Percentiles rank a stretch among this genome's conserved stretches.
phyloP scores from a whole-genome alignment of 2,113 vertebrate species.

The Elephas maximus region DNA sequence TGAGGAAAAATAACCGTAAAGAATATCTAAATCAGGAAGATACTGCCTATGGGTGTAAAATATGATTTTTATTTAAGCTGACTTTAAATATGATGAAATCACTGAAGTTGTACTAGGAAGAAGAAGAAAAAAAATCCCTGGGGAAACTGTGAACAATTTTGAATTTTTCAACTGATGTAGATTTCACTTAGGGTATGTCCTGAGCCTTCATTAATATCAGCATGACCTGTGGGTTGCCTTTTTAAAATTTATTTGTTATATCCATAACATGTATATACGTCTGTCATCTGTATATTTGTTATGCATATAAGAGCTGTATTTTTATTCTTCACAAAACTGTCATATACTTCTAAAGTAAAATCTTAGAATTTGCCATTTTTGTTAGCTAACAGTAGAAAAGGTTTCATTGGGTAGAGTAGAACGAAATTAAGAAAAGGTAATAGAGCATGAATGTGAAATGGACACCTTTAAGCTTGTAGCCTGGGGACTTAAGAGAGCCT shows the following conservation, averaged over 20 bases:
- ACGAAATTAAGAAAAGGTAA: neutral
- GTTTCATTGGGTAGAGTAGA: neutral
- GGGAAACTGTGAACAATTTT: neutral
- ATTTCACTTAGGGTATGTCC: neutral
- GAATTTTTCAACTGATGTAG: neutral
- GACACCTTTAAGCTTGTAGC: neutral
- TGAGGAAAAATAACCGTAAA: neutral
- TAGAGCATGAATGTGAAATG: neutral
- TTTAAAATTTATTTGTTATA: neutral
- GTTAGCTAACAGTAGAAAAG: neutral
- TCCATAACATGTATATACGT: neutral
- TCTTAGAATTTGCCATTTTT: neutral
- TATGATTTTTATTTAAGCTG: neutral
- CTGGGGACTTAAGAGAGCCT: neutral
- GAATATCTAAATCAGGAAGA: slow-evolving; percentile 19
- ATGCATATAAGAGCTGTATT: neutral
- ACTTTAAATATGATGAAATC: slow-evolving; percentile 25
- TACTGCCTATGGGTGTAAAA: slow-evolving; percentile 22
- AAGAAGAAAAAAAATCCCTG: neutral
- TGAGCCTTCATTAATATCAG: neutral
- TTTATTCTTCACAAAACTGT: neutral
- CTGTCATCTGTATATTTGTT: too few species aligned
- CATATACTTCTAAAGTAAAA: neutral
- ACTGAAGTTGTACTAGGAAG: neutral
- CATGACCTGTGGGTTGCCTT: neutral